A percentile compares a stretch with the other conserved stretches of the same genome.
These are phyloP conservation scores for Chlorodrepanis virens DNA, from an alignment of 2,113 vertebrate species.

Conservation along the genomic window DNA sequence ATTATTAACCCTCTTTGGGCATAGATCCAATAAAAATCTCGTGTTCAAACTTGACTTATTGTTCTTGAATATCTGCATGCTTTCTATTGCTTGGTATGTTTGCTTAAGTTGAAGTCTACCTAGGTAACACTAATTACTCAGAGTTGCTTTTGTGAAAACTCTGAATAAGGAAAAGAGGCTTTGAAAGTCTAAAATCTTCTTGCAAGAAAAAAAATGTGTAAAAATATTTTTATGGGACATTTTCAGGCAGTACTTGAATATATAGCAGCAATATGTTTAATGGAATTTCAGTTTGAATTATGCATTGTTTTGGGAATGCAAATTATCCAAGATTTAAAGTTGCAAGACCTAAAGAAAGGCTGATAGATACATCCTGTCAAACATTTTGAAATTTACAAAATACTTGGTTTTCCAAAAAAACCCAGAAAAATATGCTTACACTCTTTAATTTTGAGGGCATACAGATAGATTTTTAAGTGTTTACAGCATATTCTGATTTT, in stretches of 20 bases:
- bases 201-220: background rate
- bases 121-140: background rate
- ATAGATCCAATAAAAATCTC: background rate
- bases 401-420: background rate
- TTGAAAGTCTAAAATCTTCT: background rate
- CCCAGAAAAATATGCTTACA: background rate
- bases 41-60: background rate
- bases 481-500: background rate
- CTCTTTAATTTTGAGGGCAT: accelerated
- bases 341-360: background rate
- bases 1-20: background rate
- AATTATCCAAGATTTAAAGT: background rate
- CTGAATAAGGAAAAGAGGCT: background rate
- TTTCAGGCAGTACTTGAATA: background rate
- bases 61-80: background rate
- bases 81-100: background rate
- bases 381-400: background rate
- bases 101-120: background rate
- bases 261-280: background rate
- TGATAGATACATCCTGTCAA: background rate
- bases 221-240: background rate
- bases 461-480: background rate
- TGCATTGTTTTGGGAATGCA: background rate
- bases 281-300: background rate
- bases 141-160: background rate